These are phyloP conservation scores for Alentia gelatinosa DNA, from an alignment of 2,888 invertebrate genomes.

Conservation along the genomic window DNA sequence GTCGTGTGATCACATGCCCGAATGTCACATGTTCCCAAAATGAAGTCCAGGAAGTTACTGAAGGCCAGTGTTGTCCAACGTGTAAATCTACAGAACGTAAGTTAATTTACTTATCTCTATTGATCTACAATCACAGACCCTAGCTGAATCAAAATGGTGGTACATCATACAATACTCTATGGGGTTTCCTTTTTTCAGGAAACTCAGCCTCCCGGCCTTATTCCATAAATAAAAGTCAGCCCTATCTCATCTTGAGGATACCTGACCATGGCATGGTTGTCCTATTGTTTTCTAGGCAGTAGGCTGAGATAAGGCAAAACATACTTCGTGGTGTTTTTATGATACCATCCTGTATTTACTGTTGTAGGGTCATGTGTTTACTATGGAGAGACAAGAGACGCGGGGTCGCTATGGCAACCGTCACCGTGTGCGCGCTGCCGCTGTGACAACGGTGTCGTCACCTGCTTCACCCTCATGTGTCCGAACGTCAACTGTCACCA, in stretches of 20 bases:
- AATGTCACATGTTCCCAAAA: not conserved
- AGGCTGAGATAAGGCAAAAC: not conserved
- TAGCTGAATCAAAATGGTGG: not conserved
- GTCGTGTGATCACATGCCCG: not conserved
- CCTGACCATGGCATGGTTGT: not conserved
- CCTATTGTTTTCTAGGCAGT: not conserved
- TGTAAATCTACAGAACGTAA: not conserved
- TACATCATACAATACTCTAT: not conserved
- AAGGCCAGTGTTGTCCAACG: not conserved
- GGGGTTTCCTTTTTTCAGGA: not conserved
- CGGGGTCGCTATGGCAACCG: not conserved
- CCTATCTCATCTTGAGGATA: not conserved
- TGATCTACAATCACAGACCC: too few relatives aligned
- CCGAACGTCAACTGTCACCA: not conserved
- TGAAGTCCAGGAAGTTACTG: not conserved
- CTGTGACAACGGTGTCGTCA: slow-evolving; percentile 22
- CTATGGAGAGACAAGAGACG: not conserved
- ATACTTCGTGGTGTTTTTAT: not conserved
- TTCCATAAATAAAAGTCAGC: not conserved
- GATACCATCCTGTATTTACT: not conserved
- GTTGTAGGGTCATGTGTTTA: not conserved
- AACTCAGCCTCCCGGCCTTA: not conserved
- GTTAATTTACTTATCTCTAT: not conserved
- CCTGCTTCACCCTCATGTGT: not conserved
- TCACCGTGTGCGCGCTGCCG: slow-evolving; percentile 2